Evolutionary conservation across 1,140 invertebrate genomes (phyloP).

Genomic region (Trichonephila clavata): DNA sequence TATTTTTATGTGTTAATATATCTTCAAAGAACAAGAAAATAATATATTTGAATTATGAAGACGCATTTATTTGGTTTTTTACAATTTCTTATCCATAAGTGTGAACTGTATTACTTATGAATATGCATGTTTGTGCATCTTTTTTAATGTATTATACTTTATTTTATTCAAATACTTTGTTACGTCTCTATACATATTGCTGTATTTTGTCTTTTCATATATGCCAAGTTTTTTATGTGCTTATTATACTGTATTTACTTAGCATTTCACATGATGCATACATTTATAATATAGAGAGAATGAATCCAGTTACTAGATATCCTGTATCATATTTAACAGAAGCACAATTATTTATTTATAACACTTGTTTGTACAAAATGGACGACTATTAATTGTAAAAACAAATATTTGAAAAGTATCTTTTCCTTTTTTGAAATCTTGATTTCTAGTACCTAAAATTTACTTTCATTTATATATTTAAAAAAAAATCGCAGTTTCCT

Average conservation of each 20-base stretch:
- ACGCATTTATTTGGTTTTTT: not conserved
- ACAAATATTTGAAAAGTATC: too few species aligned
- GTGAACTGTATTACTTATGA: not conserved
- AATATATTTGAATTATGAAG: not conserved
- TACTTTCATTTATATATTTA: too few species aligned
- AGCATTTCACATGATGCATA: too few species aligned
- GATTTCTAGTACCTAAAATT: too few species aligned
- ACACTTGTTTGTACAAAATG: not conserved
- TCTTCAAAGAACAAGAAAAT: not conserved
- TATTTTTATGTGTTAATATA: not conserved
- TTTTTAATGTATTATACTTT: not conserved
- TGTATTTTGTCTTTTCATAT: not conserved
- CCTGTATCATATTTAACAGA: not conserved
- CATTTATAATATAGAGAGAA: not conserved
- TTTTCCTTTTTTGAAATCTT: too few species aligned
- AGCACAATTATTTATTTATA: conserved; percentile 11
- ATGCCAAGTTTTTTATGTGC: not conserved
- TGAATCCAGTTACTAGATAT: not conserved
- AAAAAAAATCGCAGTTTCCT: too few species aligned
- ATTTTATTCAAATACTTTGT: not conserved
- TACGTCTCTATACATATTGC: not conserved
- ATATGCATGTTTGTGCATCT: not conserved
- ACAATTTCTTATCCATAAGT: not conserved
- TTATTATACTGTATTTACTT: not conserved
- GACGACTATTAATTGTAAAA: not conserved